Percentiles rank a stretch among this genome's conserved stretches.
phyloP scores from a whole-genome alignment of 2,113 vertebrate genomes.

The Strix uralensis region DNA sequence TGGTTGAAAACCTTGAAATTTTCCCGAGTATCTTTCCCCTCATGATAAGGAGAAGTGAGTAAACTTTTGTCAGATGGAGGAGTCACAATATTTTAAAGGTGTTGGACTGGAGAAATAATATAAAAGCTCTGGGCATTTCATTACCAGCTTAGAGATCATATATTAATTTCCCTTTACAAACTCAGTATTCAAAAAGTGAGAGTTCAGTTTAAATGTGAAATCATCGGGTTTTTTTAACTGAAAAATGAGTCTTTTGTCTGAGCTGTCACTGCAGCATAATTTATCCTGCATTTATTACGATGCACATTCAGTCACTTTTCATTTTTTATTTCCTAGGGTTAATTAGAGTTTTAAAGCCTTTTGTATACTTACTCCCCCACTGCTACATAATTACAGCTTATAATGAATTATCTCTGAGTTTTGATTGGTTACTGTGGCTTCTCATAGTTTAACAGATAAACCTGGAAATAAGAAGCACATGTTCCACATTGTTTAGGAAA shows the following conservation, averaged over 20 bases:
- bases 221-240: neutral
- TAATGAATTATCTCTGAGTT: neutral
- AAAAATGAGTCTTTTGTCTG: slow-evolving; percentile 59
- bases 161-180: neutral
- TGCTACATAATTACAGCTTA: neutral
- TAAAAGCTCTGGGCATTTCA: neutral
- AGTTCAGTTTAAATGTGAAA: slow-evolving; percentile 64
- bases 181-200: slow-evolving; percentile 31
- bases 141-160: neutral
- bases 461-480: neutral
- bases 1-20: neutral
- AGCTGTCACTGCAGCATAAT: slow-evolving; percentile 41
- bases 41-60: neutral
- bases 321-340: slow-evolving; percentile 56
- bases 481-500: neutral
- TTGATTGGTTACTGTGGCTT: neutral
- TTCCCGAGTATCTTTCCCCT: neutral
- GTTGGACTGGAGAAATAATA: neutral
- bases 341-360: slow-evolving; percentile 58
- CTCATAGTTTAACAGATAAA: neutral
- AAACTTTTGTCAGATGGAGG: neutral
- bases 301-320: slow-evolving; percentile 34
- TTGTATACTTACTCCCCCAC: slow-evolving; percentile 1
- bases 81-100: neutral
- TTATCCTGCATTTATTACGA: slow-evolving; percentile 48